Evolutionary conservation across 2,113 vertebrate species (phyloP).

Genomic region (Mystacornis crossleyi): DNA sequence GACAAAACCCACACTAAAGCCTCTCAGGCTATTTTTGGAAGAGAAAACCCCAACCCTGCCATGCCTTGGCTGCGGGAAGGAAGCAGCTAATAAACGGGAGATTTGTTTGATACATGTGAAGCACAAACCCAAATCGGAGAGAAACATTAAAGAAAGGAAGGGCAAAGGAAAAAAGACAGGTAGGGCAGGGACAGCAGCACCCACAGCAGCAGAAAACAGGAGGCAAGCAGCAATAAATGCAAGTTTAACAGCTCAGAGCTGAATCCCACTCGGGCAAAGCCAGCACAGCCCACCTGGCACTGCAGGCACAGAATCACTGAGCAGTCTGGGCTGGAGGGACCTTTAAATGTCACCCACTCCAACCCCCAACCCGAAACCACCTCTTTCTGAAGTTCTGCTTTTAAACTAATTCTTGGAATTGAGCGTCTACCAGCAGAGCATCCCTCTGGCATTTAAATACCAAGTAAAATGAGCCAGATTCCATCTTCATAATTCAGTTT

Average conservation of each 20-base stretch:
- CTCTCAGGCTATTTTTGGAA: neutral
- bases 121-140: neutral
- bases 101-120: neutral
- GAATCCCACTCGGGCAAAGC: fast-evolving
- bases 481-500: neutral
- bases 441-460: neutral
- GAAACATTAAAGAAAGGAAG: neutral
- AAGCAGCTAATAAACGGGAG: neutral
- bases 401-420: neutral
- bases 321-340: neutral
- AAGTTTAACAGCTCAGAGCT: neutral
- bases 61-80: neutral
- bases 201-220: neutral
- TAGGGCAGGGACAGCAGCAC: neutral
- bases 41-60: neutral
- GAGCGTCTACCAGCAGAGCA: neutral
- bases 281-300: neutral
- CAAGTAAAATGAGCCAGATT: neutral
- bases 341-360: neutral
- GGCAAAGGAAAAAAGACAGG: neutral
- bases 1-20: neutral
- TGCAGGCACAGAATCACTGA: fast-evolving
- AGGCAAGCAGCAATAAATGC: neutral
- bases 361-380: fast-evolving
- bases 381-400: neutral